Base-by-base conservation (phyloP, 2,797 vertebrate genomes). In the Otolemur crassicaudatus region DNA sequence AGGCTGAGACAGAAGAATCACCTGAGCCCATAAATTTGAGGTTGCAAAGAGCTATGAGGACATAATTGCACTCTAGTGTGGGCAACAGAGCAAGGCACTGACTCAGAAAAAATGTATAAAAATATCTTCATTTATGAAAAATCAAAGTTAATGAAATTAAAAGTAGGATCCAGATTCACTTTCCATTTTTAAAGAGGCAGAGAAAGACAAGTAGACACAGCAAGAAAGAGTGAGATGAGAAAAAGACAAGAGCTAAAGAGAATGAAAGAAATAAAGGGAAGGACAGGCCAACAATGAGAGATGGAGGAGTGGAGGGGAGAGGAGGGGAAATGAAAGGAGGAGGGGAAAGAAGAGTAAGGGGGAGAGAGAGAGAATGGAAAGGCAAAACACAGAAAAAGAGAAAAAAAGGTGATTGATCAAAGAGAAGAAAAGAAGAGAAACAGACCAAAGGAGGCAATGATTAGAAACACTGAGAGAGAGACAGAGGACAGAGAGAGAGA, bases 61-160 rank as follows among this genome's bases (percentile, higher is more conserved):
- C 61, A 63, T 27, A 25, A 63, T 5, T 63, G 61, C 61, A 63
- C 25, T 63, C 61, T 60, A 63, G 61, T 2, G 61, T 13, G 10
- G 61, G 61, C 61, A 63, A 63, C 61, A 63, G 25, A 63, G 61
- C 61, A 63, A 63, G 61, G 5, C 61, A 63, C 11, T 63, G 25
- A 63, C 25, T 29, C 11, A 63, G 5, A 63, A 63, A 63, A 94
- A 85, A 88, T 91, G 14, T 40, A 87, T 31, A 77, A 12, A 53
- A 16, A 90, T 56, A 84, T 11, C 82, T 93, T 76, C 34, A 88
- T 40, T 77, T 75, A 89, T 34, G 13, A 49, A 95, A 67, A 11
- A 88, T 72, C 58, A 70, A 87, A 90, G 58, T 84, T 94, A 81
- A 92, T 72, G 16, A 90, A 92, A 81, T 69, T 58, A 93, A 86